Evolutionary conservation across 2,888 invertebrate species (phyloP).

Genomic region (Phania funesta): DNA sequence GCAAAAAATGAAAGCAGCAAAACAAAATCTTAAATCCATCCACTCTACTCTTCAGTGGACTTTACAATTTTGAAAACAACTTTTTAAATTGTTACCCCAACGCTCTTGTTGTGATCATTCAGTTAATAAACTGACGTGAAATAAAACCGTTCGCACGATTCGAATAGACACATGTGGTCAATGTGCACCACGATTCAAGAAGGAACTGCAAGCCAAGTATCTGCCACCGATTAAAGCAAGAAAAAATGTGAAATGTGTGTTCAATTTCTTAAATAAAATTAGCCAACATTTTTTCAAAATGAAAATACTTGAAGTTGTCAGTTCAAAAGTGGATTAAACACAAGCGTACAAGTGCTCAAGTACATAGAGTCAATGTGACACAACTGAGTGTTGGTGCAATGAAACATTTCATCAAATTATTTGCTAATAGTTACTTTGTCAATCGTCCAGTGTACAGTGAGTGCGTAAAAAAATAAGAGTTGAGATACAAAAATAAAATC

Average conservation of each 20-base stretch:
- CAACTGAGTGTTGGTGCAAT: neutral
- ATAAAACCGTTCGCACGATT: conserved; percentile 35
- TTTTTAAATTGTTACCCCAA: conserved; percentile 47
- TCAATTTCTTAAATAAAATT: conserved; percentile 24
- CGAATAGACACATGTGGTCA: conserved; percentile 28
- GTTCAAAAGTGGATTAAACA: neutral
- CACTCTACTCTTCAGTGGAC: conserved; percentile 39
- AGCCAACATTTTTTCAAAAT: neutral
- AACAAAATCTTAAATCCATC: conserved; percentile 28
- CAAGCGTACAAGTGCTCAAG: neutral
- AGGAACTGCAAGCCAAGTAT: conserved; percentile 30
- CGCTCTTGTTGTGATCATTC: conserved; percentile 43
- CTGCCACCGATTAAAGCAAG: conserved; percentile 2
- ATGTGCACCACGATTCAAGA: neutral
- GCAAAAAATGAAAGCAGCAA: neutral
- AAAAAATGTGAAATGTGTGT: neutral
- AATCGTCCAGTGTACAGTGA: neutral
- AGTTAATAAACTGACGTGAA: conserved; percentile 59
- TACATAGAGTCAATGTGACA: neutral
- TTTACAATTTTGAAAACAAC: conserved; percentile 56
- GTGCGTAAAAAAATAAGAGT: neutral
- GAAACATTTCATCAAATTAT: conserved; percentile 2
- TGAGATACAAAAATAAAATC: too few species aligned
- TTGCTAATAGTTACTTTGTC: neutral
- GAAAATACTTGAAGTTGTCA: conserved; percentile 31